phyloP scores from a whole-genome alignment of 2,797 vertebrate genomes.

The Odontamblyopus lacepedii region DNA sequence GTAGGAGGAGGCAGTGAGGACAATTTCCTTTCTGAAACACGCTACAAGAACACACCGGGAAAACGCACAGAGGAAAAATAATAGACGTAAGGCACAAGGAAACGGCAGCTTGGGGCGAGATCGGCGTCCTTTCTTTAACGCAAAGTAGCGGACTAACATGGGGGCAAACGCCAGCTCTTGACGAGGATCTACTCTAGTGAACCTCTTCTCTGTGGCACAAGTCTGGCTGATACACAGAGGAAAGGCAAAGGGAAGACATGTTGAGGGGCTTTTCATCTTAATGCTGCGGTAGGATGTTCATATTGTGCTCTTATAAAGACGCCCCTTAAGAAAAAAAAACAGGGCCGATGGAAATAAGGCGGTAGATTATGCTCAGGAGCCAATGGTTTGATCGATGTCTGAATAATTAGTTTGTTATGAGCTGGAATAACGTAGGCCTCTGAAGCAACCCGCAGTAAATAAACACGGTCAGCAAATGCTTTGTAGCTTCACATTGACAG shows the following conservation, averaged over 20 bases:
- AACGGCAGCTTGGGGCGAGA: slow-evolving; percentile 48
- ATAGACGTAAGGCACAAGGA: slow-evolving; percentile 53
- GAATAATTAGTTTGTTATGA: slow-evolving; percentile 67
- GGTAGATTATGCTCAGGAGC: slow-evolving; percentile 45
- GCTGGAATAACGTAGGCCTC: slow-evolving; percentile 62
- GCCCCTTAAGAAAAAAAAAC: slow-evolving; percentile 11
- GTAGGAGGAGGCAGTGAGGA: slow-evolving; percentile 65
- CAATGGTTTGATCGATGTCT: slow-evolving; percentile 50
- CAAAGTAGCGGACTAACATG: slow-evolving; percentile 71
- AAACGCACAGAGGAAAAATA: slow-evolving; percentile 64
- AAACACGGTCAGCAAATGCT: slow-evolving; percentile 49
- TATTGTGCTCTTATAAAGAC: slow-evolving; percentile 44
- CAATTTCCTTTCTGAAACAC: slow-evolving; percentile 78
- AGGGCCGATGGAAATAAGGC: slow-evolving; percentile 40
- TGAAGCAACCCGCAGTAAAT: slow-evolving; percentile 57
- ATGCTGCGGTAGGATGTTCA: slow-evolving; percentile 65
- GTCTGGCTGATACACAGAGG: slow-evolving; percentile 46
- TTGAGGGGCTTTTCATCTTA: slow-evolving; percentile 66
- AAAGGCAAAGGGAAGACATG: slow-evolving; percentile 72
- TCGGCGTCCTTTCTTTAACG: slow-evolving; percentile 40
- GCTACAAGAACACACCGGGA: slow-evolving; percentile 74
- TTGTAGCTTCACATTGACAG: slow-evolving; percentile 35
- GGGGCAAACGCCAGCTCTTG: slow-evolving; percentile 60
- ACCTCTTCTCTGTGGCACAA: slow-evolving; percentile 59
- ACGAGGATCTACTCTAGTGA: slow-evolving; percentile 68